Evolutionary conservation across 2,797 vertebrate genomes (phyloP), one percentile per base, ranked within the genome.

Genomic region (Anguilla marmorata): DNA sequence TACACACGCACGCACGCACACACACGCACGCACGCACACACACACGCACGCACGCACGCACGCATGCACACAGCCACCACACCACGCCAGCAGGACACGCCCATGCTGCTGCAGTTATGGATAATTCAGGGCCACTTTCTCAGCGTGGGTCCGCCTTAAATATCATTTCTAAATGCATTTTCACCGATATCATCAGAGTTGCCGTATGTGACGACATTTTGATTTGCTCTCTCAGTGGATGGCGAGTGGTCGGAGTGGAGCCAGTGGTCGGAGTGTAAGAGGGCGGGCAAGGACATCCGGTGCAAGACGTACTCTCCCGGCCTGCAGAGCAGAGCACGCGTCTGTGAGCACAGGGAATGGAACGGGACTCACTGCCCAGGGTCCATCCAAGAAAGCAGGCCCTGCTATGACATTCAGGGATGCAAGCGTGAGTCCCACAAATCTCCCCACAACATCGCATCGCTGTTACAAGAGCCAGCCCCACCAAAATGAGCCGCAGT

Each of bases 201-300:
- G 1, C 21, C n/a, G 24, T 66, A n/a, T 66, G 63, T 66, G n/a
- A n/a, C n/a, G n/a, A 37, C 45, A 30, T 30, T 45, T 19, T 85
- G 16, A 74, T 19, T 83, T n/a, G 66, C 21, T 86, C 21, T 45
- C 41, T 12, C 76, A 88, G 88, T 88, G 85, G 74, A 88, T 21
- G 85, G 88, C 37, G 85, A 52, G 88, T 88, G 88, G 88, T 52
- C 88, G 16, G 85, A 80, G 6, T 88, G 88, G 88, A 5, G n/a
- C 16, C 30, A 24, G 2, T 88, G 88, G 88, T 21, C 45, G 0
- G 14, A 16, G 4, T 88, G 88, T 54, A 30, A 1, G 27, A 66
- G 88, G 30, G 0, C 3, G 0, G 19, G 0, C 0, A 88, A 52
- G 58, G 12, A 86, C 14, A 88, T 88, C 58, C 30, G 4, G 0